Evolutionary conservation across 1,140 invertebrate species (phyloP).

Genomic region (Pachyrhynchus sulphureomaculatus): DNA sequence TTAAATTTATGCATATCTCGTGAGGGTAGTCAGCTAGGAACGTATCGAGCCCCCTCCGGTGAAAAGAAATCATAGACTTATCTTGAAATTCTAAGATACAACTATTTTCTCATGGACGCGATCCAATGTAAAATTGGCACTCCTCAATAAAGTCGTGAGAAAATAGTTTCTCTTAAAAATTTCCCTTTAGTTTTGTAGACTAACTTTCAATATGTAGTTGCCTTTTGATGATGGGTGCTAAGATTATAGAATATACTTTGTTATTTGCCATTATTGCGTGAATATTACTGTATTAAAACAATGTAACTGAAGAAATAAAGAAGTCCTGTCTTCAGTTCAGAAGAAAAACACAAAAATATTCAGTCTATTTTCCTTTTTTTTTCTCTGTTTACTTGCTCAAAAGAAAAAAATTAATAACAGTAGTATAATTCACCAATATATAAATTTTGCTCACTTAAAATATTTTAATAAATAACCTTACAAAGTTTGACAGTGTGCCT

Average conservation of each 20-base stretch:
- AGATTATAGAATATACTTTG: not conserved
- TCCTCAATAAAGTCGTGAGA: too few species aligned
- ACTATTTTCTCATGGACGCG: too few species aligned
- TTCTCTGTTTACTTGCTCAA: too few species aligned
- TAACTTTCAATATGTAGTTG: conserved; percentile 18
- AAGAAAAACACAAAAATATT: too few species aligned
- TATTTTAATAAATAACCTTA: not conserved
- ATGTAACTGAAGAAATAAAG: not conserved
- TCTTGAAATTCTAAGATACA: too few species aligned
- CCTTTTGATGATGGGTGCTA: conserved; percentile 18
- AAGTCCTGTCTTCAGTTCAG: too few species aligned
- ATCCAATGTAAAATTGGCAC: too few species aligned
- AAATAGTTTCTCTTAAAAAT: too few species aligned
- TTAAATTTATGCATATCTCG: not conserved
- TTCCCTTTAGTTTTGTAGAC: not conserved
- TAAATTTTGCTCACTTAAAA: not conserved
- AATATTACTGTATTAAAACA: not conserved
- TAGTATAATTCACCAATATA: not conserved
- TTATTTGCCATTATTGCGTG: not conserved
- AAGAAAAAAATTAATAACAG: not conserved
- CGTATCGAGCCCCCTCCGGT: not conserved
- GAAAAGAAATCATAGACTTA: too few species aligned
- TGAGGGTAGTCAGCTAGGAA: not conserved
- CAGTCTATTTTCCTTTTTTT: too few species aligned
- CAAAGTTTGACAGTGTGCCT: conserved; percentile 30